Evolutionary conservation across 2,797 vertebrate species (phyloP).

Genomic region (Silurus lanzhouensis): DNA sequence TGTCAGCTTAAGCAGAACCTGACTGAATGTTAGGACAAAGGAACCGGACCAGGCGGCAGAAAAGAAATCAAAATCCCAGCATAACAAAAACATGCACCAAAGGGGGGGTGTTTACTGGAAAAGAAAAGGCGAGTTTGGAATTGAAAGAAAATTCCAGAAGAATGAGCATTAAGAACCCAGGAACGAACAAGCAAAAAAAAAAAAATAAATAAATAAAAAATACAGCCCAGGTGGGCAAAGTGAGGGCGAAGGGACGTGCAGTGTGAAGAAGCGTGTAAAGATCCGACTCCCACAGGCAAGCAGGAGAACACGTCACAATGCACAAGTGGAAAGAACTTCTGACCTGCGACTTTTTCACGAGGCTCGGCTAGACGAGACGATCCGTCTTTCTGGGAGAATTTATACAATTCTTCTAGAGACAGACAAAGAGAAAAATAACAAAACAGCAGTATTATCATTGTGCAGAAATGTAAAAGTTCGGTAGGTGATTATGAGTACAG

Average conservation of each 20-base stretch:
- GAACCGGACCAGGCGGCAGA: neutral
- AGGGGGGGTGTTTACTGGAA: conserved; percentile 20
- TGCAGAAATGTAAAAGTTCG: neutral
- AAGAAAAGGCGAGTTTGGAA: neutral
- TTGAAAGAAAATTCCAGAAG: conserved; percentile 7
- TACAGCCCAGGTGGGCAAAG: neutral
- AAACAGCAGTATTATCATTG: conserved; percentile 14
- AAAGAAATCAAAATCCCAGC: neutral
- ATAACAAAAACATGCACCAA: conserved; percentile 13
- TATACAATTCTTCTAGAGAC: conserved; percentile 80
- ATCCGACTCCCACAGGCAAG: neutral
- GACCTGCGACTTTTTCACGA: conserved; percentile 76
- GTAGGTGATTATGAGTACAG: neutral
- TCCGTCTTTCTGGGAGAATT: conserved; percentile 75
- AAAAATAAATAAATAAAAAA: neutral
- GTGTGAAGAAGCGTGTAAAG: neutral
- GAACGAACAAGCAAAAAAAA: neutral
- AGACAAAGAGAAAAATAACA: conserved; percentile 64
- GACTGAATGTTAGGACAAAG: neutral
- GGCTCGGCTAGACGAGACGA: conserved; percentile 68
- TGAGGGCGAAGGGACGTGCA: neutral
- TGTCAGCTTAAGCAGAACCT: neutral
- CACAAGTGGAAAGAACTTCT: conserved; percentile 63
- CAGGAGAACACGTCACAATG: neutral
- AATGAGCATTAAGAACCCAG: neutral